phyloP scores from a whole-genome alignment of 2,113 vertebrate species.

The Syngnathus floridae region DNA sequence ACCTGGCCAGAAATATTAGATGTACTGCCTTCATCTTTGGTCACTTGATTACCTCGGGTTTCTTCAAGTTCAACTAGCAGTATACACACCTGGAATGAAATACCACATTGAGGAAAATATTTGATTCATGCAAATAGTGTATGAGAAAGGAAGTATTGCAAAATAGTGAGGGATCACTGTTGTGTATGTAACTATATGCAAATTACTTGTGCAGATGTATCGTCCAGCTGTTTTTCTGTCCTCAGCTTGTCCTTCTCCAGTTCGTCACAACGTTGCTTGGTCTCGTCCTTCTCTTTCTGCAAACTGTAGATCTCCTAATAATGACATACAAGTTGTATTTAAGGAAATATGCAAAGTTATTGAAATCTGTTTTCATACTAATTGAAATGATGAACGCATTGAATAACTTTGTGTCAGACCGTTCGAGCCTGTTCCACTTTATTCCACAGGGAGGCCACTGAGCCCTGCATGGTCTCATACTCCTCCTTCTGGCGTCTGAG shows the following conservation, averaged over 20 bases:
- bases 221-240: slow-evolving; percentile 80
- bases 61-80: slow-evolving; percentile 91
- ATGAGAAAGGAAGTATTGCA: neutral
- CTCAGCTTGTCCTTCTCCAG: slow-evolving; percentile 83
- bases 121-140: neutral
- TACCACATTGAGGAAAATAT: neutral
- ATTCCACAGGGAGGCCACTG: slow-evolving; percentile 82
- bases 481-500: slow-evolving; percentile 89
- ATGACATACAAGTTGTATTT: neutral
- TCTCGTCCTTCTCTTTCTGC: slow-evolving; percentile 83
- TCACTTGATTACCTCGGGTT: slow-evolving; percentile 81
- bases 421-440: slow-evolving; percentile 92
- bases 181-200: neutral
- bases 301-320: slow-evolving; percentile 85
- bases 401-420: slow-evolving; percentile 54
- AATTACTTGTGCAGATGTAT: slow-evolving; percentile 69
- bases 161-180: neutral
- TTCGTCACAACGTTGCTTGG: slow-evolving; percentile 76
- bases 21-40: slow-evolving; percentile 78
- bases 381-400: neutral
- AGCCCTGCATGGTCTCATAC: slow-evolving; percentile 86
- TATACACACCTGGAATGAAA: slow-evolving; percentile 73
- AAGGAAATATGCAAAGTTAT: neutral
- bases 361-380: neutral
- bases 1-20: slow-evolving; percentile 86